Evolutionary conservation across 2,113 vertebrate species (phyloP).

Genomic region (Dicentrarchus labrax): DNA sequence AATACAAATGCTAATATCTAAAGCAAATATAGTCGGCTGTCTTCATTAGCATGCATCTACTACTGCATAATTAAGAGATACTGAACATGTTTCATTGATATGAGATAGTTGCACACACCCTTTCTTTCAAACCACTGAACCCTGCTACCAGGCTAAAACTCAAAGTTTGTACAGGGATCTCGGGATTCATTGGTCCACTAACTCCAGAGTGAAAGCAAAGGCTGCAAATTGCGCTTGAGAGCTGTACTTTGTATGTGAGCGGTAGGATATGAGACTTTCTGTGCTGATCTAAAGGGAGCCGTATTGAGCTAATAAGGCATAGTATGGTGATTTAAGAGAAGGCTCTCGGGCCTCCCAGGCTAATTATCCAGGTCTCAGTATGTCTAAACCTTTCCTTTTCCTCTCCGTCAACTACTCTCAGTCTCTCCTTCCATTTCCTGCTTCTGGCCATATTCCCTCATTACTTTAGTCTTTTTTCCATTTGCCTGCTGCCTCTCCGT

Average conservation of each 20-base stretch:
- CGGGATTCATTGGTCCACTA: not conserved
- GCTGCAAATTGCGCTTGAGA: slow-evolving; percentile 25
- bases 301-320: slow-evolving; percentile 64
- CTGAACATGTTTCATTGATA: not conserved
- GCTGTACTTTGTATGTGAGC: slow-evolving; percentile 12
- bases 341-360: slow-evolving; percentile 57
- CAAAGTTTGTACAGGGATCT: not conserved
- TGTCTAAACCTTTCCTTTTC: slow-evolving; percentile 60
- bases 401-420: slow-evolving; percentile 44
- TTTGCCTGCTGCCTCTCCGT: slow-evolving; percentile 17
- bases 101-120: no score
- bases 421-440: slow-evolving; percentile 32
- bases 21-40: no score
- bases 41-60: not conserved
- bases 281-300: slow-evolving; percentile 49
- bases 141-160: not conserved
- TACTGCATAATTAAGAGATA: not conserved
- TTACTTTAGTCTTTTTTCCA: slow-evolving; percentile 37
- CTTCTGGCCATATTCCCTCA: slow-evolving; percentile 48
- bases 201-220: not conserved
- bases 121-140: no score
- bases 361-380: slow-evolving; percentile 69
- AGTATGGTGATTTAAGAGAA: slow-evolving; percentile 61
- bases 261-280: slow-evolving; percentile 6
- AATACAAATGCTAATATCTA: not conserved